Evolutionary conservation across 2,888 invertebrate species (phyloP), one percentile per base, ranked within the genome.

Genomic region (Meteorus cinctellus): DNA sequence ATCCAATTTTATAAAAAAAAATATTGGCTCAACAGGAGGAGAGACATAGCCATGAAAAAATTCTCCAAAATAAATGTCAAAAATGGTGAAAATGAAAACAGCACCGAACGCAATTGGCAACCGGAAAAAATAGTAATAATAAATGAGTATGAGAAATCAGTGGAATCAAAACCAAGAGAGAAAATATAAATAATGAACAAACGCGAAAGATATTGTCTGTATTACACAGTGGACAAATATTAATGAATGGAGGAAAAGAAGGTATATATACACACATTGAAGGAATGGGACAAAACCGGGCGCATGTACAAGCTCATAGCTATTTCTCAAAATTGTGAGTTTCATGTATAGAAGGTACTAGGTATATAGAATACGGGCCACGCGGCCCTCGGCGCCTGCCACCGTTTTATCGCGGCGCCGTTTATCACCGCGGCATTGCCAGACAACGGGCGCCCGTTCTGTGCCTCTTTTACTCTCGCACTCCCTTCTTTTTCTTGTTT

Each of bases 391-490:
- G 66, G 79, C 80, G 79, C 77, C 79, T 81, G 81, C 81, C 79
- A 77, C 80, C 83, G 84, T 86, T 86, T 86, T 86, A 86, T 86
- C 86, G 83, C 81, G 78, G 79, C 81, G 83, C 84, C 86, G 85
- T 86, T 86, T 86, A 86, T 86, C 86, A 86, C 85, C 80, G 85
- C 79, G 74, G 75, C 76, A 77, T 83, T 83, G 83, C 84, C 82
- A 86, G 36, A 65, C 65, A 34, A 65, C 65, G 36, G 65, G 65
- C 62, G 62, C 62, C 62, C 31, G n/a, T 62, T 62, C 62, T 12
- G 62, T 29, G 31, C 65, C 72, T 68, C 62, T 79, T 59, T 77
- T 75, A 45, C 66, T 36, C 48, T 48, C 65, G 16, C 51, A 8
- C 70, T 41, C 67, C 6, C 51, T 48, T 66, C 62, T 63, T 36